phyloP scores from a whole-genome alignment of 2,797 vertebrate species.

The Arrhamphus sclerolepis region DNA sequence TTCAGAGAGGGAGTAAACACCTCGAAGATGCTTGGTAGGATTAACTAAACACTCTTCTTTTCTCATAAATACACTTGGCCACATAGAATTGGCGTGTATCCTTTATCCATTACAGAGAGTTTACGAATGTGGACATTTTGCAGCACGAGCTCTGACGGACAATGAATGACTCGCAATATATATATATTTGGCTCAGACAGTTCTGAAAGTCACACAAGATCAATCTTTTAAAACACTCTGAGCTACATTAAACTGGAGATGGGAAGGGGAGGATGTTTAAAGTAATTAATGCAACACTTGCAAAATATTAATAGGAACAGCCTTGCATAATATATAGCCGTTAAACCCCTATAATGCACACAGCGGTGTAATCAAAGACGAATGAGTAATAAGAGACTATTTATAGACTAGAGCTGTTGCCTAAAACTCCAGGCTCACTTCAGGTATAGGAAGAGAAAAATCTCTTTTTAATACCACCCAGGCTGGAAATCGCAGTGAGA shows the following conservation, averaged over 20 bases:
- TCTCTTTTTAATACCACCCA: conserved; percentile 30
- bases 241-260: conserved; percentile 85
- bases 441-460: conserved; percentile 29
- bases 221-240: conserved; percentile 88
- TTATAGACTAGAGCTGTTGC: conserved; percentile 79
- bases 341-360: conserved; percentile 93
- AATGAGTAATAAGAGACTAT: conserved; percentile 90
- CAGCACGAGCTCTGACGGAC: conserved; percentile 48
- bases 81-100: conserved; percentile 43
- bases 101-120: conserved; percentile 55
- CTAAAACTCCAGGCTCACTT: conserved; percentile 44
- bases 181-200: conserved; percentile 80
- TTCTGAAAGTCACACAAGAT: conserved; percentile 93
- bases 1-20: conserved; percentile 72
- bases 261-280: conserved; percentile 86
- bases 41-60: conserved; percentile 36
- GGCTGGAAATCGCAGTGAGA: conserved; percentile 39
- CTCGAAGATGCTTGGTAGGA: conserved; percentile 34
- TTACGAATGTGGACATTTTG: conserved; percentile 27
- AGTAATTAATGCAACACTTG: conserved; percentile 98
- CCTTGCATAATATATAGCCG: conserved; percentile 96
- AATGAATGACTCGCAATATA: conserved; percentile 15
- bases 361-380: conserved; percentile 91
- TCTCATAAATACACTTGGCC: conserved; percentile 36
- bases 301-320: conserved; percentile 98